Conservation (phyloP, 1,140 invertebrate species). For the Drosophila watanabei region DNA sequence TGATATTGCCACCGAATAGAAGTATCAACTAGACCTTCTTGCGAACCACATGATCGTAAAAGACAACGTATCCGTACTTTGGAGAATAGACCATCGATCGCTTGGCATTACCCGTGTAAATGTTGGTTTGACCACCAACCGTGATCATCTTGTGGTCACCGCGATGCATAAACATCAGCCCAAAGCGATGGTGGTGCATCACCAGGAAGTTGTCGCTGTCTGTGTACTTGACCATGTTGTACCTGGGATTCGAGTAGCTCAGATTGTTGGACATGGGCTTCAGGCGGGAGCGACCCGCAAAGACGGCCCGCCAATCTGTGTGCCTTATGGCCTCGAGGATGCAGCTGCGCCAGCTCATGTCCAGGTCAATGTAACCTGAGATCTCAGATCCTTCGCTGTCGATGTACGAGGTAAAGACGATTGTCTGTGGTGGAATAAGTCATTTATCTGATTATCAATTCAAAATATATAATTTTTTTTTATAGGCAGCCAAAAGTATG, state of each 20-base stretch:
- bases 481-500: not conserved
- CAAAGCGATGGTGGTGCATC: constrained; percentile 61
- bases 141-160: constrained; percentile 76
- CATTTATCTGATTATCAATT: not conserved
- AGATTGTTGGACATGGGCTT: constrained; percentile 63
- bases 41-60: constrained; percentile 79
- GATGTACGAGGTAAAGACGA: constrained; percentile 65
- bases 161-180: constrained; percentile 76
- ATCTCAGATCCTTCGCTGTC: constrained; percentile 62
- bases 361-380: constrained; percentile 78
- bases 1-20: not conserved
- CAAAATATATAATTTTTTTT: not conserved
- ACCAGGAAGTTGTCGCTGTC: constrained; percentile 73
- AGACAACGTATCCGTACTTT: constrained; percentile 62
- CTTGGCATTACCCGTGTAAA: constrained; percentile 52
- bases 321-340: constrained; percentile 11
- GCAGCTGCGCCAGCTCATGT: constrained; percentile 60
- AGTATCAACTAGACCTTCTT: constrained; percentile 64
- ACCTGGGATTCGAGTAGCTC: constrained; percentile 65
- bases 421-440: constrained; percentile 54
- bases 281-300: constrained; percentile 36
- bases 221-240: constrained; percentile 44
- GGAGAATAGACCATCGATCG: constrained; percentile 59
- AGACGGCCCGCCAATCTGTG: constrained; percentile 69
- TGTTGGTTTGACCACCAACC: constrained; percentile 44